phyloP scores from a whole-genome alignment of 2,113 vertebrate species.

The Thunnus maccoyii region DNA sequence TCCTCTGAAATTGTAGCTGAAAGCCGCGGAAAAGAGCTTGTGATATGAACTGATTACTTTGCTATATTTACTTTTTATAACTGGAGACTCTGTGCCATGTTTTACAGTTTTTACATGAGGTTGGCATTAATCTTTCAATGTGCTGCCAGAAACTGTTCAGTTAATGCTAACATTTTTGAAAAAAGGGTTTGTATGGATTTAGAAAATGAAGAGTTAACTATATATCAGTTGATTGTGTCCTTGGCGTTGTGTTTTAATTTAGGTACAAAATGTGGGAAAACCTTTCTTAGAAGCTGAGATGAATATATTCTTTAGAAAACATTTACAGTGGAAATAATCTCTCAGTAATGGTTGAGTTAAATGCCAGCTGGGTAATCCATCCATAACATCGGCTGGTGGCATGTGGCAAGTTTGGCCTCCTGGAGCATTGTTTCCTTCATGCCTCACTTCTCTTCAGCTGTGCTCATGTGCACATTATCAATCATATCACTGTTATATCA shows the following conservation, averaged over 20 bases:
- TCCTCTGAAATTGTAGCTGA: constrained; percentile 29
- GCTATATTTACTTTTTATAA: constrained; percentile 30
- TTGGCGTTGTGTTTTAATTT: neutral
- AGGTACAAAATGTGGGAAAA: neutral
- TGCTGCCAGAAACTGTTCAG: neutral
- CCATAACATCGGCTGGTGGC: constrained; percentile 65
- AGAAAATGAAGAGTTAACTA: neutral
- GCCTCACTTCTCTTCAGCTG: constrained; percentile 37
- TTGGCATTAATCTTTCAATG: constrained; percentile 11
- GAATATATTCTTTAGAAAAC: constrained; percentile 33
- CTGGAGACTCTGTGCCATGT: neutral
- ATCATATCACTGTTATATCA: neutral
- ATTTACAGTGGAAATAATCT: constrained; percentile 36
- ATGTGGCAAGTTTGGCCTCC: constrained; percentile 24
- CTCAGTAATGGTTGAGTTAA: constrained; percentile 38
- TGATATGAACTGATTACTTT: constrained; percentile 42
- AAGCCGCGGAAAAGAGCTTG: constrained; percentile 26
- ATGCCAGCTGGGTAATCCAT: constrained; percentile 64
- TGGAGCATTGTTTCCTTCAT: constrained; percentile 28
- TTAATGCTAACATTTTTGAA: neutral
- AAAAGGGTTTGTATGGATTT: neutral
- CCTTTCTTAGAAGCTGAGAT: neutral
- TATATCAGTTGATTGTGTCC: neutral
- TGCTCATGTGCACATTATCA: constrained; percentile 12
- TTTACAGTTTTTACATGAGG: constrained; percentile 1